Evolutionary conservation across 2,888 invertebrate genomes (phyloP).

Genomic region (Eilema depressum): DNA sequence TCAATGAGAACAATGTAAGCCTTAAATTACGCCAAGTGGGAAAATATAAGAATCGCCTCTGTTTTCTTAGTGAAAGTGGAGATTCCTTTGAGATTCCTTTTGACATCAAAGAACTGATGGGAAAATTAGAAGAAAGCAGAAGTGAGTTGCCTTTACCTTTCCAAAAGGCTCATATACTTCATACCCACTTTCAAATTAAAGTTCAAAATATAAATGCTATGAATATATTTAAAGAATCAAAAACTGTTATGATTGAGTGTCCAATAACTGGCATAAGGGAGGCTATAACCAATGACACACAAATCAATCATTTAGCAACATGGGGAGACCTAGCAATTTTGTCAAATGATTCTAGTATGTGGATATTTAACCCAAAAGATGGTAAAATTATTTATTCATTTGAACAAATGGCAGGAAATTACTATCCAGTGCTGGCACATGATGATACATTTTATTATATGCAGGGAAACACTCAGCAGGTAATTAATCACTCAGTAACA

Average conservation of each 20-base stretch:
- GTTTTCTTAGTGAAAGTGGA: constrained; percentile 73
- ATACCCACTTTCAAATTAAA: constrained; percentile 30
- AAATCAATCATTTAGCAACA: constrained; percentile 56
- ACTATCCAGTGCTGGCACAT: constrained; percentile 63
- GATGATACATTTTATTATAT: constrained; percentile 73
- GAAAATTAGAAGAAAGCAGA: constrained; percentile 55
- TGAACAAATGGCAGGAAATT: constrained; percentile 56
- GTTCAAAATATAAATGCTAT: constrained; percentile 57
- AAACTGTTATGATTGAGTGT: constrained; percentile 62
- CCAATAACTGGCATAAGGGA: constrained; percentile 67
- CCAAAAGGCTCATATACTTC: constrained; percentile 53
- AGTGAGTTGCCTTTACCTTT: constrained; percentile 57
- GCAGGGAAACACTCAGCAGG: constrained; percentile 64
- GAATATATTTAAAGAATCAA: constrained; percentile 55
- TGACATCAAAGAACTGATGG: constrained; percentile 54
- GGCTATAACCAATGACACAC: constrained; percentile 46
- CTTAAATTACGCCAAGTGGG: constrained; percentile 65
- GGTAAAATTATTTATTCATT: constrained; percentile 63
- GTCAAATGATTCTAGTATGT: constrained; percentile 65
- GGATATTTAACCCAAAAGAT: constrained; percentile 65
- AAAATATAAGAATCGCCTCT: constrained; percentile 52
- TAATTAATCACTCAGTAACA: constrained; percentile 45
- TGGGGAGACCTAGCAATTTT: constrained; percentile 70
- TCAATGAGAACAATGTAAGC: constrained; percentile 54
- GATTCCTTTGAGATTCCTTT: constrained; percentile 63